Evolutionary conservation across 2,113 vertebrate species (phyloP), one percentile per base, ranked within the genome.

Genomic region (Antigone vipio): DNA sequence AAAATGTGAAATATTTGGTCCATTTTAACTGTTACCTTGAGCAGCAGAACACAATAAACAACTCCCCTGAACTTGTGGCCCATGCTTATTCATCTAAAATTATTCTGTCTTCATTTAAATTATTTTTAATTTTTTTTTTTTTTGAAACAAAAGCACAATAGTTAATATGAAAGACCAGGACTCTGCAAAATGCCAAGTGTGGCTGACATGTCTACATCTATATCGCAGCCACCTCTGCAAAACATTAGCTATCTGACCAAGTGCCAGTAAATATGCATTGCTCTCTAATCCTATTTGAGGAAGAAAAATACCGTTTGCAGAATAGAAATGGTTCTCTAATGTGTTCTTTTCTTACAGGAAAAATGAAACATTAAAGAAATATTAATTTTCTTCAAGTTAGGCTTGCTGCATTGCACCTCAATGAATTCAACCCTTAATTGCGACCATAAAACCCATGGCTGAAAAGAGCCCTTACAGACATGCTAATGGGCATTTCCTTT

Each of bases 1-100:
- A 76, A 85, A 80, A 68, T 24, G 20, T 40, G 50, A 88, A 84
- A 13, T 6, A 49, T 86, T 72, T 79, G 26, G n/a, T 22, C 44
- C 26, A 38, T 81, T 95, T 93, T 34, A 78, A 63, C n/a, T 92
- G 87, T 53, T 85, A 89, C 60, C 92, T 93, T 64, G 24, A 92
- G 35, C 40, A 75, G 53, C 56, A 3, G 76, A 89, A 66, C 35
- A 47, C 47, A 88, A 55, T 15, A 66, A 78, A 42, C 47, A 82
- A 59, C 22, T 72, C 42, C 68, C 90, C 60, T 86, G 72, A 96
- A 90, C 64, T 59, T 64, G 21, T 60, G 60, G 60, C 40, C n/a
- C 20, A 13, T 16, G 50, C 2, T 68, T 66, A 85, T 52, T 73
- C 50, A 60, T 80, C 44, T 92, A 81, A 91, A 83, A 84, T 40